A percentile compares a stretch with the other conserved stretches of the same genome.
Conservation (phyloP, 2,797 vertebrate genomes). For the Moxostoma hubbsi region DNA sequence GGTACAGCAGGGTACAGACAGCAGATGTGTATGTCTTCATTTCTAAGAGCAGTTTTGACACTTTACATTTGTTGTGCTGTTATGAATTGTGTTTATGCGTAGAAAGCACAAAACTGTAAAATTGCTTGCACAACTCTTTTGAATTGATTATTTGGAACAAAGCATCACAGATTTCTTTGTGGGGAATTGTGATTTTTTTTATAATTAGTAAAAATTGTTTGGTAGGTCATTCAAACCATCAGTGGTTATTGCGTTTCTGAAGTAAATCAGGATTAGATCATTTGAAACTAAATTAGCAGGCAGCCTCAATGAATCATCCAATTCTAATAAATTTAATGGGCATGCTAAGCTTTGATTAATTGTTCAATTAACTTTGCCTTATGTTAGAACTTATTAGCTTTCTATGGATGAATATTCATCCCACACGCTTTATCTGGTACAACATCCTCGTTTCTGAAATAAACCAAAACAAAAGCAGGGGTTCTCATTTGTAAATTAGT, state of each 20-base stretch:
- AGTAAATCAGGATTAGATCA: conserved; percentile 57
- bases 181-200: conserved; percentile 38
- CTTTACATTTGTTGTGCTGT: conserved; percentile 41
- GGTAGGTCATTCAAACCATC: conserved; percentile 56
- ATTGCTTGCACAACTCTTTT: conserved; percentile 35
- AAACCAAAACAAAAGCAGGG: conserved; percentile 31
- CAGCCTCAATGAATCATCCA: conserved; percentile 51
- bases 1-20: conserved; percentile 26
- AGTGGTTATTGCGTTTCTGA: conserved; percentile 57
- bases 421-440: conserved; percentile 27
- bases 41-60: conserved; percentile 41
- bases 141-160: conserved; percentile 46
- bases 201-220: conserved; percentile 60
- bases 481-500: conserved; percentile 51
- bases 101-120: conserved; percentile 52
- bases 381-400: conserved; percentile 49
- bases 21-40: conserved; percentile 37
- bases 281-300: conserved; percentile 54
- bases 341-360: conserved; percentile 59
- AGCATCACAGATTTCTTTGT: conserved; percentile 33
- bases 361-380: conserved; percentile 53
- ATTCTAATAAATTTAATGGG: conserved; percentile 57
- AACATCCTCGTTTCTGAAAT: conserved; percentile 37
- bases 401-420: conserved; percentile 45
- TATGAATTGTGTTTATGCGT: conserved; percentile 43